Evolutionary conservation across 2,888 invertebrate genomes (phyloP).

Genomic region (Caenorhabditis afra): DNA sequence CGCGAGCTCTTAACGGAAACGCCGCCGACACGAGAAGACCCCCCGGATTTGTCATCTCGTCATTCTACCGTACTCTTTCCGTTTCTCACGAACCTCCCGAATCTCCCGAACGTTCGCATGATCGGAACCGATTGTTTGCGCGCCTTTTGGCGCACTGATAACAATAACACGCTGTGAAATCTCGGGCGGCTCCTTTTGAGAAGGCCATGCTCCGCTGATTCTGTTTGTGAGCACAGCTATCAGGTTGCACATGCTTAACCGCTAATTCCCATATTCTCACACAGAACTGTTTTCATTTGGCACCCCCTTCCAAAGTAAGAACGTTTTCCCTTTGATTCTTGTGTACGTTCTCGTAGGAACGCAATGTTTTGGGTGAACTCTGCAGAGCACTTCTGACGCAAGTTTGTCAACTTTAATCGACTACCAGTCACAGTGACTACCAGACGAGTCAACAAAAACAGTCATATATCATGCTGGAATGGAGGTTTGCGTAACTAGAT

Average conservation of each 20-base stretch:
- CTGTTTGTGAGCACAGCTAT: slow-evolving; percentile 24
- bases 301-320: background rate
- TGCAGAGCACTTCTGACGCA: background rate
- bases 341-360: too few species aligned
- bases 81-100: slow-evolving; percentile 10
- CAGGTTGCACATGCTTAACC: slow-evolving; percentile 32
- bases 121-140: slow-evolving; percentile 22
- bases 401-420: slow-evolving; percentile 5
- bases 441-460: slow-evolving; percentile 14
- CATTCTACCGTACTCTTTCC: slow-evolving; percentile 21
- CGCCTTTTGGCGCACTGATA: slow-evolving; percentile 50
- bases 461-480: slow-evolving; percentile 37
- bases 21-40: background rate
- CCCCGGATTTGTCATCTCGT: slow-evolving; percentile 21
- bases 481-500: slow-evolving; percentile 19
- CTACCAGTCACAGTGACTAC: background rate
- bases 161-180: slow-evolving; percentile 18
- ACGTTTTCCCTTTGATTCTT: too few species aligned
- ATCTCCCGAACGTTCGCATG: slow-evolving; percentile 13
- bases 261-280: slow-evolving; percentile 18
- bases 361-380: background rate
- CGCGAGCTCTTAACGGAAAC: slow-evolving; percentile 19
- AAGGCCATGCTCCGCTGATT: slow-evolving; percentile 40
- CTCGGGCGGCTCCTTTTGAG: slow-evolving; percentile 49
- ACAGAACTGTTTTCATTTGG: background rate